phyloP scores from a whole-genome alignment of 2,888 invertebrate species.

The Spodoptera exigua region DNA sequence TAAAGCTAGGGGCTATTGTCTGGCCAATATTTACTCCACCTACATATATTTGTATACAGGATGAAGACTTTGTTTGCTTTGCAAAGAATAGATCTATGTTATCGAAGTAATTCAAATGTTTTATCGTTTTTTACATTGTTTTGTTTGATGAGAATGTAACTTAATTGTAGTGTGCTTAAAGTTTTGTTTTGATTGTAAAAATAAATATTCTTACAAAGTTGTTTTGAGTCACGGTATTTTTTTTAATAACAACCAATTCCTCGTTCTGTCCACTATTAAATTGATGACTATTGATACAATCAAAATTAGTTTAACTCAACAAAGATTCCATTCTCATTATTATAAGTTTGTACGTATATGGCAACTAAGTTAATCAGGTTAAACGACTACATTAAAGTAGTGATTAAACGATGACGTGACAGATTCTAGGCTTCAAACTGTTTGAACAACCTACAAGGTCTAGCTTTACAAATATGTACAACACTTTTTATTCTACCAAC shows the following conservation, averaged over 20 bases:
- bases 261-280: too few species aligned
- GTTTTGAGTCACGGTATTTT: neutral
- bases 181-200: neutral
- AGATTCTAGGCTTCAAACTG: too few species aligned
- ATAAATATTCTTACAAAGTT: slow-evolving; percentile 5
- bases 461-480: too few species aligned
- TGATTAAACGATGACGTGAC: too few species aligned
- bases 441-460: too few species aligned
- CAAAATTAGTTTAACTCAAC: too few species aligned
- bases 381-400: too few species aligned
- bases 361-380: too few species aligned
- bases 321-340: too few species aligned
- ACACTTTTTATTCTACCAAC: too few species aligned
- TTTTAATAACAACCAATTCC: neutral
- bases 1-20: slow-evolving; percentile 68
- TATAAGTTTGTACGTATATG: too few species aligned
- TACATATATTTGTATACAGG: slow-evolving; percentile 56
- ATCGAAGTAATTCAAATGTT: slow-evolving; percentile 36
- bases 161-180: slow-evolving; percentile 23
- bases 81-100: slow-evolving; percentile 43
- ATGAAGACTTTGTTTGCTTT: slow-evolving; percentile 52
- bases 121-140: slow-evolving; percentile 48
- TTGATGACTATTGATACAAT: too few species aligned
- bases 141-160: slow-evolving; percentile 17
- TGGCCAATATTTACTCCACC: slow-evolving; percentile 59